phyloP scores from a whole-genome alignment of 2,113 vertebrate species.

The Alexandromys fortis region DNA sequence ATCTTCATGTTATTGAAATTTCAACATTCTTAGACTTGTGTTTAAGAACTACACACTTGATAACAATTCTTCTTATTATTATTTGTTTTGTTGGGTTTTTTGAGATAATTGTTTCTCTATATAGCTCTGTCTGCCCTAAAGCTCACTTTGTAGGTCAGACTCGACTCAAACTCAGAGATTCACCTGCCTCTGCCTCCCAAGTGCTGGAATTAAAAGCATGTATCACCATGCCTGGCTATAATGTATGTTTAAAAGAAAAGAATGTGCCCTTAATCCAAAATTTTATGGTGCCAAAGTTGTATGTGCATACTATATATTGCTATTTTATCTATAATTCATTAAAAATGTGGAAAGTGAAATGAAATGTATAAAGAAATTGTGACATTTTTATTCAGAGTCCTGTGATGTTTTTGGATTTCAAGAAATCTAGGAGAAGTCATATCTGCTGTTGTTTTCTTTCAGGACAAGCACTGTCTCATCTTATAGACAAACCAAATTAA shows the following conservation, averaged over 20 bases:
- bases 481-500: not conserved
- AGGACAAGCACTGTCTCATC: not conserved
- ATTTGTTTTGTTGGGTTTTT: not conserved
- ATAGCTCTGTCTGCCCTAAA: not conserved
- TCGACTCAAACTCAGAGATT: not conserved
- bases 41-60: not conserved
- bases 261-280: not conserved
- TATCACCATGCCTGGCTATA: not conserved
- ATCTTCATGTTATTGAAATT: not conserved
- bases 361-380: not conserved
- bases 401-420: not conserved
- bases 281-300: not conserved
- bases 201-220: not conserved
- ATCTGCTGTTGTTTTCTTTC: not conserved
- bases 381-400: not conserved
- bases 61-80: not conserved
- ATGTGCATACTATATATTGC: not conserved
- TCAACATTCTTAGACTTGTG: slow-evolving; percentile 3
- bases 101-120: not conserved
- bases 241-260: not conserved
- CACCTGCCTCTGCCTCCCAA: not conserved
- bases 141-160: not conserved
- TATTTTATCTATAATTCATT: not conserved
- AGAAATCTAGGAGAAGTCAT: not conserved
- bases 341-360: not conserved